Evolutionary conservation across 1,140 invertebrate species (phyloP).

Genomic region (Drosophila asahinai): DNA sequence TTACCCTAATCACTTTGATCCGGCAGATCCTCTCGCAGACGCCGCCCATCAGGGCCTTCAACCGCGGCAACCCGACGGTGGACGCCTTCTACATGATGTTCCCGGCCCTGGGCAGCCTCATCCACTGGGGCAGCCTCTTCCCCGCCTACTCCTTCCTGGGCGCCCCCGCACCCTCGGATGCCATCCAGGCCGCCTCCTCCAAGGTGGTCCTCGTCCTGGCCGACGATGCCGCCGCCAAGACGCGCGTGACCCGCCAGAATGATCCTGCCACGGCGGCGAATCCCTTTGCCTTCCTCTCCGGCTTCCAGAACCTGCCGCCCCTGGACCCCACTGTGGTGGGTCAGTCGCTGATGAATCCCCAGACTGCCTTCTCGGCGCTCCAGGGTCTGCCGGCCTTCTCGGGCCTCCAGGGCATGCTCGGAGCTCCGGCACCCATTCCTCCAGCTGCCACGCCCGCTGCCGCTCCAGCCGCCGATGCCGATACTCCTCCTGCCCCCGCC

Average conservation of each 20-base stretch:
- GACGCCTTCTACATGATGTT: constrained; percentile 67
- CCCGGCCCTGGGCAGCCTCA: constrained; percentile 59
- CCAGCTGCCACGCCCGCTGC: constrained; percentile 13
- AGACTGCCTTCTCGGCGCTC: not conserved
- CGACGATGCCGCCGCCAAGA: constrained; percentile 63
- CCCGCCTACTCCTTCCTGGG: constrained; percentile 57
- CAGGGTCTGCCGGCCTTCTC: not conserved
- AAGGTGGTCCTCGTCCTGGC: constrained; percentile 79
- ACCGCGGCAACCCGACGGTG: constrained; percentile 49
- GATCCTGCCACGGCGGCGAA: not conserved
- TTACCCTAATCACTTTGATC: not conserved
- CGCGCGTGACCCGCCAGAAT: constrained; percentile 64
- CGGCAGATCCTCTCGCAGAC: constrained; percentile 55
- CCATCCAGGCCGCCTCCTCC: constrained; percentile 38
- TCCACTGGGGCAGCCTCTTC: constrained; percentile 70
- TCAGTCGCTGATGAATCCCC: constrained; percentile 1
- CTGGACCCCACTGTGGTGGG: not conserved
- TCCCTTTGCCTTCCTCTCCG: constrained; percentile 2
- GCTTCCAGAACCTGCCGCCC: not conserved
- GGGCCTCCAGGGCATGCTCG: constrained; percentile 18
- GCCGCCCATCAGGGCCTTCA: constrained; percentile 22
- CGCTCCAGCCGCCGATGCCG: constrained; percentile 29
- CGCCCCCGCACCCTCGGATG: constrained; percentile 26
- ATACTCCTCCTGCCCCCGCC: constrained; percentile 1
- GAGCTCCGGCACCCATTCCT: constrained; percentile 4